phyloP scores from a whole-genome alignment of 1,140 invertebrate genomes.

The Zaprionus vittiger region DNA sequence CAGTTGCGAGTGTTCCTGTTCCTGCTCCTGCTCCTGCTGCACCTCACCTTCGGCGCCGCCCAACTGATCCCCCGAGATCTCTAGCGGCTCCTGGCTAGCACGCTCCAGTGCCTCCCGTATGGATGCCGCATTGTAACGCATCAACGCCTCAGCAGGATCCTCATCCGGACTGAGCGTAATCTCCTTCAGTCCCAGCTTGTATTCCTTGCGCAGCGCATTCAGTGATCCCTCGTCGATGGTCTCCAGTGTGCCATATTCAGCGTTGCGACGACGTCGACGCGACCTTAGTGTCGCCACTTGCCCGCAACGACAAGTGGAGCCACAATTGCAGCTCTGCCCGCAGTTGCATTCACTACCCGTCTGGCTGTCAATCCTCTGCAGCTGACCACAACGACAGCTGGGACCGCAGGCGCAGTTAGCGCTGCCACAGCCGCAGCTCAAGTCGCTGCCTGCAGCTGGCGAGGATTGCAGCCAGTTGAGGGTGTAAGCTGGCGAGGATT shows the following conservation, averaged over 20 bases:
- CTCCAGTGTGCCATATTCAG: slow-evolving; percentile 70
- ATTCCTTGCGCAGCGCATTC: slow-evolving; percentile 67
- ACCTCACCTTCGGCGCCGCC: slow-evolving; percentile 7
- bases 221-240: slow-evolving; percentile 73
- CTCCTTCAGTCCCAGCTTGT: slow-evolving; percentile 73
- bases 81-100: slow-evolving; percentile 69
- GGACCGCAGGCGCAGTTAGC: slow-evolving; percentile 54
- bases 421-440: slow-evolving; percentile 49
- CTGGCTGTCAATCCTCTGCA: neutral
- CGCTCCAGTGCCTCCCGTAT: slow-evolving; percentile 73
- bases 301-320: neutral
- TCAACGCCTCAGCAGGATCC: slow-evolving; percentile 76
- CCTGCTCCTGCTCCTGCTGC: slow-evolving; percentile 21
- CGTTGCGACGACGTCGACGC: slow-evolving; percentile 41
- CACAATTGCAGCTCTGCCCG: neutral
- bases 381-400: slow-evolving; percentile 44
- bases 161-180: slow-evolving; percentile 78
- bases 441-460: neutral
- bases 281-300: neutral
- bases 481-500: neutral
- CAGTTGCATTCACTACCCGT: neutral
- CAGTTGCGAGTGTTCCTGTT: neutral
- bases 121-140: slow-evolving; percentile 80
- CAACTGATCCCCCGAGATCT: slow-evolving; percentile 63
- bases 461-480: neutral